Conservation (phyloP, 1,140 invertebrate species). For the Drosophila mayri region DNA sequence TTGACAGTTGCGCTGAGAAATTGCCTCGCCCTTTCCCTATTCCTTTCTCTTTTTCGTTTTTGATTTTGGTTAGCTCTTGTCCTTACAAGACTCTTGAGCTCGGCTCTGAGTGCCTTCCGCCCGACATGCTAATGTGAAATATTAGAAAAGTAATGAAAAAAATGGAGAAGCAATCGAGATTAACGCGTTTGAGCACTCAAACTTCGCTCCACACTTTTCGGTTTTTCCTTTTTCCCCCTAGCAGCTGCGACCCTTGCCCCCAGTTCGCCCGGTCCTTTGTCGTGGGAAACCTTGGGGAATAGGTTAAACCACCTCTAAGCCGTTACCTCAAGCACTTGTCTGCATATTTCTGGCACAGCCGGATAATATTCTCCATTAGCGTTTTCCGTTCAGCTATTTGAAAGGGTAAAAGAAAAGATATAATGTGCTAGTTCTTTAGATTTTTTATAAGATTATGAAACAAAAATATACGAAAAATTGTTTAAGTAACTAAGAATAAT, state of each 20-base stretch:
- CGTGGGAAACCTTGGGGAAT: slow-evolving; percentile 65
- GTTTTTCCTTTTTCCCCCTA: slow-evolving; percentile 29
- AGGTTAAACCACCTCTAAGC: slow-evolving; percentile 63
- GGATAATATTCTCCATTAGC: slow-evolving; percentile 8
- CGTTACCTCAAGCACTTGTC: slow-evolving; percentile 65
- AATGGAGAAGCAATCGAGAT: slow-evolving; percentile 62
- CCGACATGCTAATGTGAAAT: slow-evolving; percentile 65
- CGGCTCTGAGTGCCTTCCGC: slow-evolving; percentile 35
- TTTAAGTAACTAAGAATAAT: no score
- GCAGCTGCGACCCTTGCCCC: slow-evolving; percentile 27
- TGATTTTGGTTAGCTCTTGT: background rate
- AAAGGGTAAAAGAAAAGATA: background rate
- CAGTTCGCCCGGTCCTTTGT: slow-evolving; percentile 24
- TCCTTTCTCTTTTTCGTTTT: background rate
- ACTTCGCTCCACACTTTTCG: slow-evolving; percentile 46
- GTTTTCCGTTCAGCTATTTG: background rate
- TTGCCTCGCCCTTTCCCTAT: slow-evolving; percentile 48
- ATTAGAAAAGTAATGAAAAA: slow-evolving; percentile 73
- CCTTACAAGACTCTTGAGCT: slow-evolving; percentile 12
- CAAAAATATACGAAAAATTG: no score
- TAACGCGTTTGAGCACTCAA: slow-evolving; percentile 63
- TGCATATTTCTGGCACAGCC: slow-evolving; percentile 28
- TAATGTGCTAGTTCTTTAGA: background rate
- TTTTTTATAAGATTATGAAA: background rate
- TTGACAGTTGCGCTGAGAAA: slow-evolving; percentile 75